Evolutionary conservation across 53 echinoderm and acorn worm genomes (phyloP).

Genomic region (Apostichopus leukothele): DNA sequence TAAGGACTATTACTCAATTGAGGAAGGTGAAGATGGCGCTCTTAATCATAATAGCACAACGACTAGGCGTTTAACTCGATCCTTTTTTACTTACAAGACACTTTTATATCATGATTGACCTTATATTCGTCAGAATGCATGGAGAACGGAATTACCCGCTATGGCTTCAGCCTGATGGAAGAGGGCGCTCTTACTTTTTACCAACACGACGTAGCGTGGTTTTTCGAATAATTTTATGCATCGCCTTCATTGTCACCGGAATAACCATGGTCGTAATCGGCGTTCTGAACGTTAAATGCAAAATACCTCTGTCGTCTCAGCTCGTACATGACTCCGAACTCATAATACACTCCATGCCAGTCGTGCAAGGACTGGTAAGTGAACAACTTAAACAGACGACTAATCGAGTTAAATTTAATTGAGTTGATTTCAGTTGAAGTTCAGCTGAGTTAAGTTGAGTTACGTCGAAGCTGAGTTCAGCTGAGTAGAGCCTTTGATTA

Average conservation of each 20-base stretch:
- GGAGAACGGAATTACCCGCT: neutral
- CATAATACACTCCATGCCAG: neutral
- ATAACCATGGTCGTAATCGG: neutral
- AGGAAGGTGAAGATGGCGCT: too few species aligned
- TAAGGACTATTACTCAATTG: too few species aligned
- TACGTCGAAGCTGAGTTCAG: too few species aligned
- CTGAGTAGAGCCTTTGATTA: too few species aligned
- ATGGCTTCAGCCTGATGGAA: neutral
- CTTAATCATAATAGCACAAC: too few species aligned
- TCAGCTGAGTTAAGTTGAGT: too few species aligned
- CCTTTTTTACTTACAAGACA: too few species aligned
- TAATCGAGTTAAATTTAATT: too few species aligned
- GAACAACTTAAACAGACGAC: too few species aligned
- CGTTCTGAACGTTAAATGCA: neutral
- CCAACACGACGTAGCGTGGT: neutral
- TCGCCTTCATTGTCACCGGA: neutral
- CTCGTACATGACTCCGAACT: neutral
- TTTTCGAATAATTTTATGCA: neutral
- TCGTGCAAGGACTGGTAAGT: neutral
- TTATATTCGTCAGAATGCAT: neutral
- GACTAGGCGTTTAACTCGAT: too few species aligned
- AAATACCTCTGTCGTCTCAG: neutral
- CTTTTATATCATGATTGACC: too few species aligned
- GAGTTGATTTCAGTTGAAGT: too few species aligned
- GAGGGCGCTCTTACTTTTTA: neutral